Evolutionary conservation across 1,140 invertebrate species (phyloP), one percentile per base, ranked within the genome.

Genomic region (Calephelis nemesis): DNA sequence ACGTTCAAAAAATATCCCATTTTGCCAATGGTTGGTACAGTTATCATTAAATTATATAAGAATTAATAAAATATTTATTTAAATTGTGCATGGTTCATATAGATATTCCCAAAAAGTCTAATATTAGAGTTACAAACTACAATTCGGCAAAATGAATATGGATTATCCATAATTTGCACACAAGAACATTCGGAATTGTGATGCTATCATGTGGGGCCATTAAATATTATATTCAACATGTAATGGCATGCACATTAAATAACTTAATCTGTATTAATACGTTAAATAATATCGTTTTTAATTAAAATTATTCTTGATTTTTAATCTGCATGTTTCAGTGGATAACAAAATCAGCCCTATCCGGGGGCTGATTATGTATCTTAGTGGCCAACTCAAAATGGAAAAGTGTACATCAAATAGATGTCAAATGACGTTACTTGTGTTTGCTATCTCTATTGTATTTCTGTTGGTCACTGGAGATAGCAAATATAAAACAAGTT

Each of bases 1-100:
- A 90, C 88, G 74, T 75, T 79, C 76, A 78, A 83, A 76, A 78
- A 85, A 78, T 65, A 74, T 67, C 65, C 54, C 54, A 54, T 66
- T 66, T 42, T 52, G 64, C 64, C 64, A 66, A 58, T 66, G 40
- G 52, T 64, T 19, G n/a, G 47, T 49, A 15, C 30, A 40, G 47
- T 50, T 50, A 64, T 65, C n/a, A 65, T 65, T 65, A 42, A 54
- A 54, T 39, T 54, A 54, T 54, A 58, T 58, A 58, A 58, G 52
- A 58, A 58, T 58, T 39, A 58, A 54, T 15, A 54, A 30, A 58
- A 11, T 5, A 58, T 58, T 58, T 58, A 39, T 58, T 58, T 30
- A 58, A 58, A 58, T 58, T 58, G 52, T 58, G 52, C 54, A 58
- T 58, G 54, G 54, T 58, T 58, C 19, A 58, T 58, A 58, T 58